phyloP scores from a whole-genome alignment of 2,797 vertebrate genomes.

The Botia kubotai region DNA sequence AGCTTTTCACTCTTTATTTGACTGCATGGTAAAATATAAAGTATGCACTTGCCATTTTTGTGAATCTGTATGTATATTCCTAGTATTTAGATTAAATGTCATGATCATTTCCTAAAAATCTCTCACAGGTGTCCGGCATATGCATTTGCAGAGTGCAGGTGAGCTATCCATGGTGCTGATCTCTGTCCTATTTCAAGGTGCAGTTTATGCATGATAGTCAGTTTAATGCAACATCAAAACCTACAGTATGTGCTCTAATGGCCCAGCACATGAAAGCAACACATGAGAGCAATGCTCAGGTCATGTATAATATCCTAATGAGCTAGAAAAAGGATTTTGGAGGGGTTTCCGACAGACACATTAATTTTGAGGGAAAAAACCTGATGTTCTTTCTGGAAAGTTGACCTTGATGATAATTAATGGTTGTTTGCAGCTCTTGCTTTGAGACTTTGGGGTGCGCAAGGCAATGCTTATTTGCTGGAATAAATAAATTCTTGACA shows the following conservation, averaged over 20 bases:
- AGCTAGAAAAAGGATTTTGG: neutral
- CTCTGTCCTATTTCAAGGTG: neutral
- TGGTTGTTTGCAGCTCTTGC: slow-evolving; percentile 2
- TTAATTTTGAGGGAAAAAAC: neutral
- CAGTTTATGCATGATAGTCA: neutral
- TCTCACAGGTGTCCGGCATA: neutral
- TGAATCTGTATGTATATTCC: neutral
- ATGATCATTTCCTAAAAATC: neutral
- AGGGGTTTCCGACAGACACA: neutral
- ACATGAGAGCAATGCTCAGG: neutral
- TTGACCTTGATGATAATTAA: slow-evolving; percentile 32
- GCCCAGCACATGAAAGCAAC: too few relatives aligned
- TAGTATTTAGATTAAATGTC: neutral
- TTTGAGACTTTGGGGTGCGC: neutral
- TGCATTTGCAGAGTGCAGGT: neutral
- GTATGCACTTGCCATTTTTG: neutral
- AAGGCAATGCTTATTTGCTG: neutral
- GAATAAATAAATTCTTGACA: slow-evolving; percentile 35
- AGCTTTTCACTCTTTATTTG: neutral
- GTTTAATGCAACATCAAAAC: neutral
- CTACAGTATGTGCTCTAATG: neutral
- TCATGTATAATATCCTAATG: neutral
- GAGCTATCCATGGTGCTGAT: slow-evolving; percentile 36
- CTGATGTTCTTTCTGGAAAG: slow-evolving; percentile 7
- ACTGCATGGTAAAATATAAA: neutral